Percentiles rank a stretch among this genome's conserved stretches.
Evolutionary conservation across 2,888 invertebrate species (phyloP).

Genomic region (Thera britannica): DNA sequence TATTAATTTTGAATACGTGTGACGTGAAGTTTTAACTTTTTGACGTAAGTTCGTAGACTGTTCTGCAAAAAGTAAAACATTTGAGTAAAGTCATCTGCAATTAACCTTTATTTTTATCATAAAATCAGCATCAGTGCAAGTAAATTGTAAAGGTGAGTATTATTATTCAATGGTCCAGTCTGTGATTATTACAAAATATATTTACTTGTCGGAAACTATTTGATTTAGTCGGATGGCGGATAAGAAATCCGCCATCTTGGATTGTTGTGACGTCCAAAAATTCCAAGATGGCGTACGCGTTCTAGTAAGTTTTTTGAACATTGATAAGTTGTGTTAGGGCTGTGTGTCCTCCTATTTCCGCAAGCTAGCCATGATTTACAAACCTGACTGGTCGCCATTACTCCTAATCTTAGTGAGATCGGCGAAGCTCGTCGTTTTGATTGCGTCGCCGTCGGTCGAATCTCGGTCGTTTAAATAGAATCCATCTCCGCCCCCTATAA

Average conservation of each 20-base stretch:
- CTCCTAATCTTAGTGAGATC: constrained; percentile 86
- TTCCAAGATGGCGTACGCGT: constrained; percentile 18
- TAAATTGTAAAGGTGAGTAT: not conserved
- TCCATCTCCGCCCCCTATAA: constrained; percentile 72
- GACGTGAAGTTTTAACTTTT: constrained; percentile 1
- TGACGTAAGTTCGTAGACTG: constrained; percentile 16
- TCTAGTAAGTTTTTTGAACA: not conserved
- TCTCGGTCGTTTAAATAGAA: constrained; percentile 79
- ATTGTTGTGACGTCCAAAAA: constrained; percentile 5
- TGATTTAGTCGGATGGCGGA: too few relatives aligned
- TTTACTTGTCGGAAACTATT: too few relatives aligned
- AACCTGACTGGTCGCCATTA: constrained; percentile 80
- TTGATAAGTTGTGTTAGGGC: constrained; percentile 16
- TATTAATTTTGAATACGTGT: constrained; percentile 19
- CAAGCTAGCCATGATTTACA: constrained; percentile 43
- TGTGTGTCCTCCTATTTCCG: constrained; percentile 47
- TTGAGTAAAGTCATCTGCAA: not conserved
- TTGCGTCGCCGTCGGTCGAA: constrained; percentile 84
- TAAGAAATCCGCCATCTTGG: not conserved
- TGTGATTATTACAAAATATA: too few relatives aligned
- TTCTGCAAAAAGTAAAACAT: constrained; percentile 23
- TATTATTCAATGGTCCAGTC: not conserved
- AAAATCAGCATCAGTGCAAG: not conserved
- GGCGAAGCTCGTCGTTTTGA: constrained; percentile 88
- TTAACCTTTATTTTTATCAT: too few relatives aligned